Conservation (phyloP, 2,797 vertebrate species). For the Bovichtus diacanthus region DNA sequence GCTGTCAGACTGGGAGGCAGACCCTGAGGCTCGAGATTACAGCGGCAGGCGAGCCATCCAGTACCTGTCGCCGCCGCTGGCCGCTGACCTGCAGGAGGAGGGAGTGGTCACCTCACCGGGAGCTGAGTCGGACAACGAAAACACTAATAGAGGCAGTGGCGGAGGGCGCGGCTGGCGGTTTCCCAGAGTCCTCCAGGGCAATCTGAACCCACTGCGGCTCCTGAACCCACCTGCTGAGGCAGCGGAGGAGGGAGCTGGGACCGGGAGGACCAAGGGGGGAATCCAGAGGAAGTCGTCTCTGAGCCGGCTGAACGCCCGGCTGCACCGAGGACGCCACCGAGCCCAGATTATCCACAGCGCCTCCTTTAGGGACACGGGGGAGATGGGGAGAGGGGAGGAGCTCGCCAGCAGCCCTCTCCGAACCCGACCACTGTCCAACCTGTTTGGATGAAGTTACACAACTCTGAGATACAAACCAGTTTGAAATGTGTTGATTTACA, state of each 20-base stretch:
- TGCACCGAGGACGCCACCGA: slow-evolving; percentile 92
- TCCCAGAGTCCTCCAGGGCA: slow-evolving; percentile 90
- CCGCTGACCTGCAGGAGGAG: slow-evolving; percentile 65
- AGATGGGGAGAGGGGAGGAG: slow-evolving; percentile 86
- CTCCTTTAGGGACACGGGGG: slow-evolving; percentile 88
- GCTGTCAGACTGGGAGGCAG: slow-evolving; percentile 94
- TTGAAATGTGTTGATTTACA: slow-evolving; percentile 18
- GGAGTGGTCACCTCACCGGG: slow-evolving; percentile 75
- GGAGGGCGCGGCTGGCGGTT: slow-evolving; percentile 89
- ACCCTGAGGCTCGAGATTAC: slow-evolving; percentile 93
- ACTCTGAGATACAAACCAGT: neutral
- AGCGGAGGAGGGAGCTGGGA: slow-evolving; percentile 41
- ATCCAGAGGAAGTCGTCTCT: slow-evolving; percentile 89
- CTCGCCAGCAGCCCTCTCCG: slow-evolving; percentile 86
- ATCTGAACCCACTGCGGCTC: slow-evolving; percentile 89
- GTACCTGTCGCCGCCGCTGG: slow-evolving; percentile 86
- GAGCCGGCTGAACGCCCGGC: slow-evolving; percentile 89
- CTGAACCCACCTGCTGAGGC: slow-evolving; percentile 83
- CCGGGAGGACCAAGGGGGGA: slow-evolving; percentile 84
- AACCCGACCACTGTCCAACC: slow-evolving; percentile 92
- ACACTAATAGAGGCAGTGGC: slow-evolving; percentile 62
- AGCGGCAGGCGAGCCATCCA: slow-evolving; percentile 93
- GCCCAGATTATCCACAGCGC: slow-evolving; percentile 96
- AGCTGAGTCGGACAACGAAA: slow-evolving; percentile 70
- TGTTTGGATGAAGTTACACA: slow-evolving; percentile 87